These are phyloP conservation scores for Perdita meconis DNA, from an alignment of 2,888 invertebrate genomes.

Conservation along the genomic window DNA sequence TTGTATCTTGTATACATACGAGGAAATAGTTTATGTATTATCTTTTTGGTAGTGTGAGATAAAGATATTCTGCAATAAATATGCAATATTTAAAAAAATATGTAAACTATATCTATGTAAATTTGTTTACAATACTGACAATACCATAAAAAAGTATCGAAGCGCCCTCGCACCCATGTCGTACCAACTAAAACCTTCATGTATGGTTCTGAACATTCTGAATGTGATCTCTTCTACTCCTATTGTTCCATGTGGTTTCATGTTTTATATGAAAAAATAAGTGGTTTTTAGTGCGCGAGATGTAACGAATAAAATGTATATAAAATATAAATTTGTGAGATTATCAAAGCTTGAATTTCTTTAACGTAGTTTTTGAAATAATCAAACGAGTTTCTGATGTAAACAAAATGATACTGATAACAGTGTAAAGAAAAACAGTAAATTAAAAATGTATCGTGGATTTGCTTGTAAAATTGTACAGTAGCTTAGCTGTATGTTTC, in stretches of 20 bases:
- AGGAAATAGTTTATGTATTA: not conserved
- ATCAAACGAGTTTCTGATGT: not conserved
- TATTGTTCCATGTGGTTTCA: too few relatives aligned
- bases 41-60: not conserved
- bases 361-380: not conserved
- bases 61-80: not conserved
- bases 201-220: too few relatives aligned
- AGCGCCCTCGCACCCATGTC: constrained; percentile 27
- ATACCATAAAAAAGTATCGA: constrained; percentile 22
- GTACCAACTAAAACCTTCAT: constrained; percentile 12
- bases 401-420: constrained; percentile 10
- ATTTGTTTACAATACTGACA: constrained; percentile 16
- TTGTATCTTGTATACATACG: not conserved
- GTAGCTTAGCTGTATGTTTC: constrained; percentile 13
- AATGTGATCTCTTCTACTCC: constrained; percentile 15
- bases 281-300: not conserved
- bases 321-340: not conserved
- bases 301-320: constrained; percentile 7
- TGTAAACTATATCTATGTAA: not conserved
- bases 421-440: constrained; percentile 8
- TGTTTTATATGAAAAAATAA: not conserved
- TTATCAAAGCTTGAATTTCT: not conserved
- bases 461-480: constrained; percentile 17
- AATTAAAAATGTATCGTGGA: constrained; percentile 1
- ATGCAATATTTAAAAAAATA: not conserved